A percentile compares a stretch with the other conserved stretches of the same genome.
Evolutionary conservation across 2,113 vertebrate genomes (phyloP).

Genomic region (Neolamprologus hecqui): DNA sequence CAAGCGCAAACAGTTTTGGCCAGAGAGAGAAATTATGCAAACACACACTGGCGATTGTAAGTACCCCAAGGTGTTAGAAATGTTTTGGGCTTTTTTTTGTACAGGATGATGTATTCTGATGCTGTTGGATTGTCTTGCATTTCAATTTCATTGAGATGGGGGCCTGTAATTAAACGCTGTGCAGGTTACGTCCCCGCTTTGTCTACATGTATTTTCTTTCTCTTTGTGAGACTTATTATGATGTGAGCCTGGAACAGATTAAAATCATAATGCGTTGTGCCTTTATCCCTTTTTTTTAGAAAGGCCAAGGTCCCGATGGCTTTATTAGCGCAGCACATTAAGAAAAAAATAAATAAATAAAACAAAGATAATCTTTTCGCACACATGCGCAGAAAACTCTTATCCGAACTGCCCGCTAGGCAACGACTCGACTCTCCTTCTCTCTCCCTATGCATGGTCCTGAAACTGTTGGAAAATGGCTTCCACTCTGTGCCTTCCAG

Average conservation of each 20-base stretch:
- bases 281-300: slow-evolving; percentile 2
- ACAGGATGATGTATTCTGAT: not conserved
- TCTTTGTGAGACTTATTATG: not conserved
- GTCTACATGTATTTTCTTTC: not conserved
- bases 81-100: not conserved
- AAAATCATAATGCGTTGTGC: slow-evolving; percentile 17
- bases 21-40: slow-evolving; percentile 18
- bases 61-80: slow-evolving; percentile 16
- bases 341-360: not conserved
- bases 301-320: slow-evolving; percentile 27
- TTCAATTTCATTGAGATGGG: slow-evolving; percentile 14
- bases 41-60: slow-evolving; percentile 34
- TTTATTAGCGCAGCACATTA: not conserved
- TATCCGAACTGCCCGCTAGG: slow-evolving; percentile 1
- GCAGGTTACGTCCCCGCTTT: not conserved
- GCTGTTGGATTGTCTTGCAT: not conserved
- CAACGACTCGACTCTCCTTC: not conserved
- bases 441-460: not conserved
- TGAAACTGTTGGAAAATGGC: slow-evolving; percentile 73
- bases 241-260: slow-evolving; percentile 15
- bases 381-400: not conserved
- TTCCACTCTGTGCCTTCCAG: slow-evolving; percentile 59
- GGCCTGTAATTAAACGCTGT: not conserved
- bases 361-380: not conserved
- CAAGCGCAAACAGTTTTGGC: not conserved